A percentile compares a stretch with the other conserved stretches of the same genome.
Conservation (phyloP, 2,888 invertebrate species). For the Diachrysia chrysitis region DNA sequence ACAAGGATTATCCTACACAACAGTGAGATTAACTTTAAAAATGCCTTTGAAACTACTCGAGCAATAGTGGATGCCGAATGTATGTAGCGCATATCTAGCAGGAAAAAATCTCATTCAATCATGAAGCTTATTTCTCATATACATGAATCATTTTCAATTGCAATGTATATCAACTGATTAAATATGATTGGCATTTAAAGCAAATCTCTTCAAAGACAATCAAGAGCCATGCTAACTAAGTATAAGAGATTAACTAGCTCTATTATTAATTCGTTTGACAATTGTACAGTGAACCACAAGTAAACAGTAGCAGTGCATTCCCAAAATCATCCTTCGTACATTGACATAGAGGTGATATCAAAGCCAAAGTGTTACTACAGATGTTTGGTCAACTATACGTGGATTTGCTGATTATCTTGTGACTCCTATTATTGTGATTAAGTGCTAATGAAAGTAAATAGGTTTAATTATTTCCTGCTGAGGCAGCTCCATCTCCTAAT, state of each 20-base stretch:
- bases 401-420: constrained; percentile 1
- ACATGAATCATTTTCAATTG: background rate
- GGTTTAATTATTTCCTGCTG: background rate
- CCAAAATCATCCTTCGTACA: background rate
- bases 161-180: background rate
- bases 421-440: background rate
- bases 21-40: background rate
- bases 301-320: background rate
- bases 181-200: constrained; percentile 1
- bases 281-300: background rate
- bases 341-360: background rate
- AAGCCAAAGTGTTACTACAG: background rate
- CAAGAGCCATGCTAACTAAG: background rate
- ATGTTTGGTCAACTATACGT: background rate
- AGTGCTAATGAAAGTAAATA: background rate
- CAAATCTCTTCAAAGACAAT: constrained; percentile 1
- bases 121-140: background rate
- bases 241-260: background rate
- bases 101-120: background rate
- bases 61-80: background rate
- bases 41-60: background rate
- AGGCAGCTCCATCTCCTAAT: background rate
- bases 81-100: background rate
- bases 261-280: constrained; percentile 2
- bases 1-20: no score